Evolutionary conservation across 2,113 vertebrate genomes (phyloP), one percentile per base, ranked within the genome.

Genomic region (Triplophysa siluroides): DNA sequence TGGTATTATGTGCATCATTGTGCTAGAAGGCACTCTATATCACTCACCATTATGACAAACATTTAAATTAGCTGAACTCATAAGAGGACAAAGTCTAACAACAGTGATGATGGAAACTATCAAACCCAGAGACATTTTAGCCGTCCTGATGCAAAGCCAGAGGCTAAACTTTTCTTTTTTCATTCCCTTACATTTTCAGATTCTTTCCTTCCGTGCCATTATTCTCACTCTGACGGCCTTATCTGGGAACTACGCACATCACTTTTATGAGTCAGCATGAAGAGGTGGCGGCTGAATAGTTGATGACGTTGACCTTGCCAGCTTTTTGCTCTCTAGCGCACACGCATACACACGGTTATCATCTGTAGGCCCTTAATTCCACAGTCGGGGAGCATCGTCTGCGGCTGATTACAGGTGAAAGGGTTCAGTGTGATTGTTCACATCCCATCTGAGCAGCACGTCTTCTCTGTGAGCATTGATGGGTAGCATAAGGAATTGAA

Each of bases 241-340:
- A 41, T 43, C 18, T 63, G 13, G 14, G 21, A 70, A 52, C 47
- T 64, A 45, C 24, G 11, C 33, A 56, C 56, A 41, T 50, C 43
- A 24, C n/a, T 43, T 69, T 66, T 41, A 79, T 78, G 75, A 78
- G 69, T 81, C 73, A 80, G 9, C 24, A 43, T 70, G 63, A 29
- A 19, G 26, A 82, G 74, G 69, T 76, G 67, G 69, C 79, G 67
- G 58, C 79, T 81, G 74, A 71, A 61, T 77, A 41, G 64, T 61
- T 86, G 80, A 85, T 77, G 78, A 85, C n/a, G 78, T 72, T 79
- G 84, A 87, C 86, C 81, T 83, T 87, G 79, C 24, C 50, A 64
- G 50, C 47, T 43, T 64, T 13, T 72, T 19, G 1, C 77, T 50
- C 2, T 52, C 5, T 19, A 33, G 9, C 29, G n/a, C 29, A 43